phyloP scores from a whole-genome alignment of 2,888 invertebrate genomes.

The Nebria salina region DNA sequence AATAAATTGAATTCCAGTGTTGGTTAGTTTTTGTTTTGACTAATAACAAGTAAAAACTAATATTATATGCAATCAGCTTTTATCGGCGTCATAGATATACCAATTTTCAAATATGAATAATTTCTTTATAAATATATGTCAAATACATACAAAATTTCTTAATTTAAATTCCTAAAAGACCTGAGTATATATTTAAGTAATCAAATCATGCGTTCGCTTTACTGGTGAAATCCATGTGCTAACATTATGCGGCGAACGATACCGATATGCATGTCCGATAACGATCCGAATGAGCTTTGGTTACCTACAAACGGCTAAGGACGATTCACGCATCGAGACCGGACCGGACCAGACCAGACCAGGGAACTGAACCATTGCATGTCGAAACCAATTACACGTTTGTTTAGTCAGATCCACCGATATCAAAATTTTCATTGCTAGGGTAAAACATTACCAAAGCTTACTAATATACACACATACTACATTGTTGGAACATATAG shows the following conservation, averaged over 20 bases:
- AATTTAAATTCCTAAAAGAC: neutral
- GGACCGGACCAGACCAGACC: neutral
- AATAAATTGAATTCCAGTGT: too few relatives aligned
- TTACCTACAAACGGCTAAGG: neutral
- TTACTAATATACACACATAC: constrained; percentile 9
- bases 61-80: too few relatives aligned
- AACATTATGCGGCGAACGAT: neutral
- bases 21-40: too few relatives aligned
- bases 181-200: neutral
- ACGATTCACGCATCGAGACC: neutral
- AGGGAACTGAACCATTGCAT: constrained; percentile 17
- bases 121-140: too few relatives aligned
- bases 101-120: too few relatives aligned
- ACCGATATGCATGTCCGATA: neutral
- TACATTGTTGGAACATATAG: neutral
- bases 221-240: neutral
- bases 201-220: neutral
- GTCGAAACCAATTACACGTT: constrained; percentile 38
- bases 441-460: neutral
- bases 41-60: too few relatives aligned
- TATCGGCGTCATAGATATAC: too few relatives aligned
- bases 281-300: neutral
- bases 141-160: neutral
- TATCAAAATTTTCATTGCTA: constrained; percentile 22
- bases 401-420: constrained; percentile 34